Conservation (phyloP, 2,113 vertebrate species). For the Gymnorhina tibicen region DNA sequence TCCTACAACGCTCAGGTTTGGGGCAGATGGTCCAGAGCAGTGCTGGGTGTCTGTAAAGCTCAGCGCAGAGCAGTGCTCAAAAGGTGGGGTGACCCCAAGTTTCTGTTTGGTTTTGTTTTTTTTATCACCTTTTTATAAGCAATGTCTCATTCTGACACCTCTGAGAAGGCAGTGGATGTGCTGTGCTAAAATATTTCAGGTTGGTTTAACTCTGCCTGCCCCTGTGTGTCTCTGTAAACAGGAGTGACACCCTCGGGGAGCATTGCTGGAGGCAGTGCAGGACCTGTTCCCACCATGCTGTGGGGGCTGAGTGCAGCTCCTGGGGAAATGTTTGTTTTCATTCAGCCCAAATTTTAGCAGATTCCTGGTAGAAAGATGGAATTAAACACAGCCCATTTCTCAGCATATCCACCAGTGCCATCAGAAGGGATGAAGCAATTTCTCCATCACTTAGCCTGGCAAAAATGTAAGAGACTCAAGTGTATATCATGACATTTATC, state of each 20-base stretch:
- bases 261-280: neutral
- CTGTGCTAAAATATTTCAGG: neutral
- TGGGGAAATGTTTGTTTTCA: neutral
- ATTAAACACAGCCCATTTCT: neutral
- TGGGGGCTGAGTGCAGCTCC: neutral
- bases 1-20: neutral
- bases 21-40: neutral
- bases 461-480: neutral
- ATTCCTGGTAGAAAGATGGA: neutral
- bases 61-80: neutral
- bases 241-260: neutral
- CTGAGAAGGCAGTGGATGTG: too few species aligned
- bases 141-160: neutral
- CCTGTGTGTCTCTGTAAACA: neutral
- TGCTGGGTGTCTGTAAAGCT: neutral
- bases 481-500: neutral
- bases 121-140: neutral
- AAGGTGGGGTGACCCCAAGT: neutral
- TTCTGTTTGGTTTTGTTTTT: neutral
- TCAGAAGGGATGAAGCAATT: neutral
- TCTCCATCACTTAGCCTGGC: neutral
- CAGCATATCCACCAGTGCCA: neutral
- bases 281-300: neutral
- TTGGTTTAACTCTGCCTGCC: neutral
- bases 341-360: neutral